Percentiles rank a stretch among this genome's conserved stretches.
Evolutionary conservation across 2,888 invertebrate species (phyloP).

Genomic region (Eumerus sabulonum): DNA sequence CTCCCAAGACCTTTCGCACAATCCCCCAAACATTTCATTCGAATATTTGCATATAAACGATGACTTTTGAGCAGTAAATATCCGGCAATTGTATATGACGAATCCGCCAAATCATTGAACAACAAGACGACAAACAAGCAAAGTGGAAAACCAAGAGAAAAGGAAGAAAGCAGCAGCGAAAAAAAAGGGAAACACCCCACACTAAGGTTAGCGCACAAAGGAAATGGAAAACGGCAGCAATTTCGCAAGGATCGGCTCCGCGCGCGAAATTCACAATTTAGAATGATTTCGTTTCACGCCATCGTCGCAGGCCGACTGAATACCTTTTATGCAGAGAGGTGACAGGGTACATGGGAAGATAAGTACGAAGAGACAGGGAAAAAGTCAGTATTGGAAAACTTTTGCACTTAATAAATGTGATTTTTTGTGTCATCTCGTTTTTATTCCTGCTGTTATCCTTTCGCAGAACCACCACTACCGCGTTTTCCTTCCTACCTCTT

Average conservation of each 20-base stretch:
- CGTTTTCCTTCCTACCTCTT: slow-evolving; percentile 28
- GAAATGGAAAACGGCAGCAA: slow-evolving; percentile 58
- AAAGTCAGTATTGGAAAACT: slow-evolving; percentile 64
- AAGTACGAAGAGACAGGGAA: too few species aligned
- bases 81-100: slow-evolving; percentile 57
- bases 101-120: slow-evolving; percentile 63
- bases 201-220: slow-evolving; percentile 50
- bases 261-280: slow-evolving; percentile 54
- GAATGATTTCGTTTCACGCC: slow-evolving; percentile 46
- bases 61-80: slow-evolving; percentile 58
- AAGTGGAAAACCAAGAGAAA: slow-evolving; percentile 25
- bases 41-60: slow-evolving; percentile 67
- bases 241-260: slow-evolving; percentile 45
- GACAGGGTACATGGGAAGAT: slow-evolving; percentile 23
- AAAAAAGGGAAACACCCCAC: slow-evolving; percentile 41
- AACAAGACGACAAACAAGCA: too few species aligned
- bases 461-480: slow-evolving; percentile 20
- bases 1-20: slow-evolving; percentile 11
- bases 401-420: slow-evolving; percentile 69
- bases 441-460: slow-evolving; percentile 25
- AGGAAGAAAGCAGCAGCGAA: slow-evolving; percentile 23
- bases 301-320: too few species aligned
- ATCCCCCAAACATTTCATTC: slow-evolving; percentile 37
- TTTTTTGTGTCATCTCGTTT: slow-evolving; percentile 1
- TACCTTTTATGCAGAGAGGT: slow-evolving; percentile 1